phyloP scores from a whole-genome alignment of 2,797 vertebrate genomes.

The Adrianichthys oophorus region DNA sequence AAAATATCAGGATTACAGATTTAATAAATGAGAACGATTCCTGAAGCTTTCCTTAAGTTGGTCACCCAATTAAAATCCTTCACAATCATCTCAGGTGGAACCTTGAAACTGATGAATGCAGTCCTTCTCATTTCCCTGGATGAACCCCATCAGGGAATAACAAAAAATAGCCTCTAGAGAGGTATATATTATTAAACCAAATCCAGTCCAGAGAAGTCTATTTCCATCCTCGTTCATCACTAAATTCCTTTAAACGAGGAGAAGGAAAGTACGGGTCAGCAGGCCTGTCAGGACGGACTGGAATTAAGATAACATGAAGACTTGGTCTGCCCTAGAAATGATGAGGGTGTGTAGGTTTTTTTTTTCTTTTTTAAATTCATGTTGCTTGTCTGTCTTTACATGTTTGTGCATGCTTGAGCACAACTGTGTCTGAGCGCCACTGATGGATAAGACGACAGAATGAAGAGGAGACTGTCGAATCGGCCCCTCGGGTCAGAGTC shows the following conservation, averaged over 20 bases:
- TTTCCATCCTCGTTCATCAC: conserved; percentile 43
- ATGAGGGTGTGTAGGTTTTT: not conserved
- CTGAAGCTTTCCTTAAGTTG: conserved; percentile 6
- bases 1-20: conserved; percentile 18
- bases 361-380: conserved; percentile 9
- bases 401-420: conserved; percentile 23
- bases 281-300: conserved; percentile 36
- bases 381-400: conserved; percentile 3
- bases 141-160: conserved; percentile 41
- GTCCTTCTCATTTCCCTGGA: conserved; percentile 20
- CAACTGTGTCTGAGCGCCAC: conserved; percentile 33
- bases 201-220: conserved; percentile 49
- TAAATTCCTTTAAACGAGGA: conserved; percentile 50
- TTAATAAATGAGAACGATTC: conserved; percentile 38
- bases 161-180: conserved; percentile 63
- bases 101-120: conserved; percentile 22
- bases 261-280: conserved; percentile 36
- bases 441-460: conserved; percentile 39
- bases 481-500: conserved; percentile 32
- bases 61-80: conserved; percentile 2
- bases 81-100: too few species aligned
- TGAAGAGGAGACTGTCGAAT: conserved; percentile 39
- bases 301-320: conserved; percentile 44
- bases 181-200: conserved; percentile 66
- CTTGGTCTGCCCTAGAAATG: conserved; percentile 12